Evolutionary conservation across 2,888 invertebrate species (phyloP), one percentile per base, ranked within the genome.

Genomic region (Nezara viridula): DNA sequence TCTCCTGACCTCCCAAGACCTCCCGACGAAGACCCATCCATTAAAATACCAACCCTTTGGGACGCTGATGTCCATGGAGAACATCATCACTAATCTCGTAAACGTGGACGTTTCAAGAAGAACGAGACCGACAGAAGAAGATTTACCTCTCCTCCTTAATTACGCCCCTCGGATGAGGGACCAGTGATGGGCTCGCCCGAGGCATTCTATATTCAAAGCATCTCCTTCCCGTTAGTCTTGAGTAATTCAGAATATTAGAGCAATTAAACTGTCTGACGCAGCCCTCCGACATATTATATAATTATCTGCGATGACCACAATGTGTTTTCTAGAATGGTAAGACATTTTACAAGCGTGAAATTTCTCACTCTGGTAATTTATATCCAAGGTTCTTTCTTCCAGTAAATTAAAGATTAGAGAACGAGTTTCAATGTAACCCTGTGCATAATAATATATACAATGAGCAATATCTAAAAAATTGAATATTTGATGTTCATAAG

Each of bases 201-300:
- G 66, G 32, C 66, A 27, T 73, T 73, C 14, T 73, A 73, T 73
- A 27, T 73, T 73, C 66, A 27, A 73, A 73, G 27, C 32, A 32
- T 73, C 66, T 37, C 19, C 66, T 73, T 73, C 66, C 66, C 66
- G 66, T 73, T 73, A 73, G 66, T 37, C 66, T 2, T 37, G 66
- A 73, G 66, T 73, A 73, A 73, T 73, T 73, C 21, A 37, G 32
- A 73, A 37, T 73, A 73, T 73, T 73, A 37, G 66, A 73, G 66
- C 37, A 73, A 73, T 73, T 73, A 73, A 73, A 73, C 66, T 73
- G 66, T 73, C 66, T 73, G 37, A 37, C 37, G 19, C 66, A 73
- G 66, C 66, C 16, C 66, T 32, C 37, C 32, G 24, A 37, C 32
- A 73, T 19, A 37, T 73, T 73, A 0, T 32, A 9, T 73, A 37